Base-by-base conservation (phyloP, 2,797 vertebrate species). In the Cottoperca gobio region DNA sequence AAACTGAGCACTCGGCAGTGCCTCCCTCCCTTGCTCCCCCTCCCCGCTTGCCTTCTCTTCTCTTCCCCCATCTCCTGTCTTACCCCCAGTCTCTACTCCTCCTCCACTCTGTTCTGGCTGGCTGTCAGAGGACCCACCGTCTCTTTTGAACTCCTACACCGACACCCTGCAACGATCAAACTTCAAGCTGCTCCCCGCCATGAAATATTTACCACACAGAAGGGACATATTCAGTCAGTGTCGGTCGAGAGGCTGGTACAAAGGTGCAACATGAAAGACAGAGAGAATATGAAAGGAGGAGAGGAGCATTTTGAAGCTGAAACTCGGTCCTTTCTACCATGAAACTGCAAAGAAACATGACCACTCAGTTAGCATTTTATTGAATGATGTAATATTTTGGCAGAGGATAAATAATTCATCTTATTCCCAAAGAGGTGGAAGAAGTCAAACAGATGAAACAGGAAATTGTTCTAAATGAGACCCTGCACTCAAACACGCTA, bases 201-300 rank as follows among this genome's bases (percentile, higher is more conserved):
- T 93, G 86, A 93, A 94, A 94, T 94, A 94, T 93, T 94, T 88
- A 94, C 85, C 80, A 77, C 83, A 86, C 86, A 91, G 90, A 86
- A 83, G 91, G 88, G 87, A 92, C 89, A 79, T 81, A 85, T 86
- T 91, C 88, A 89, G 85, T 82, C 86, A 73, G 77, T 82, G 87
- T 85, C 70, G 72, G 89, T 79, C 61, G 81, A 88, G 87, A 83
- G 76, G 43, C 59, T 73, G 75, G 76, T 83, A 88, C 87, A 89
- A 92, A 92, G 91, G 87, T 88, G 83, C 67, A 68, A 81, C 86
- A 90, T 88, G 82, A 91, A 91, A 92, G 91, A 87, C 74, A 72
- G 81, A 84, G 72, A 66, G 84, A 89, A 88, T 86, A 86, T 85
- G 61, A 90, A 90, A 90, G 78, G 60, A 72, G 28, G 60, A 78